These are phyloP conservation scores for Lutjanus campechanus DNA, from an alignment of 2,797 vertebrate genomes.

Conservation along the genomic window DNA sequence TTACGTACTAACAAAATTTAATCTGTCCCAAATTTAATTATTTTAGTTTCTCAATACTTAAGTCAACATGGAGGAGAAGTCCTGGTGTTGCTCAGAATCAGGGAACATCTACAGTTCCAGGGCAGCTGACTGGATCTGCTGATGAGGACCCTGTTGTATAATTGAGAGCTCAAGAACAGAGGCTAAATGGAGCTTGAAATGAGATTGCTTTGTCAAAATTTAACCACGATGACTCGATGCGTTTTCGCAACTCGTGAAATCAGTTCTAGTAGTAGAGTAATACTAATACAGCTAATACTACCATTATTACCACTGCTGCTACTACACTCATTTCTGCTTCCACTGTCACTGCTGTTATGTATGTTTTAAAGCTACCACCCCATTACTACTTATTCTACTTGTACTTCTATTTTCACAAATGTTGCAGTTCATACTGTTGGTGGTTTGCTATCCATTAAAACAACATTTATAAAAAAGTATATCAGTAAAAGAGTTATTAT, in stretches of 20 bases:
- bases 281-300: background rate
- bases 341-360: background rate
- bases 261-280: background rate
- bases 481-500: conserved; percentile 44
- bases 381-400: background rate
- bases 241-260: background rate
- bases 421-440: background rate
- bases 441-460: conserved; percentile 7
- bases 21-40: background rate
- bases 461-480: conserved; percentile 17
- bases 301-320: background rate
- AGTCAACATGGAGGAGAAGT: background rate
- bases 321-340: background rate
- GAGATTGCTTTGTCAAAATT: background rate
- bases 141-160: background rate
- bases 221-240: background rate
- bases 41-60: background rate
- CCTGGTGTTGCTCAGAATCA: background rate
- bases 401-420: background rate
- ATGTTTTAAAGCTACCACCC: background rate
- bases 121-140: background rate
- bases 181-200: conserved; percentile 9
- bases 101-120: background rate
- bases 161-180: background rate
- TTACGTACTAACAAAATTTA: background rate